Conservation (phyloP, 2,888 invertebrate genomes). For the Lithophane leautieri region DNA sequence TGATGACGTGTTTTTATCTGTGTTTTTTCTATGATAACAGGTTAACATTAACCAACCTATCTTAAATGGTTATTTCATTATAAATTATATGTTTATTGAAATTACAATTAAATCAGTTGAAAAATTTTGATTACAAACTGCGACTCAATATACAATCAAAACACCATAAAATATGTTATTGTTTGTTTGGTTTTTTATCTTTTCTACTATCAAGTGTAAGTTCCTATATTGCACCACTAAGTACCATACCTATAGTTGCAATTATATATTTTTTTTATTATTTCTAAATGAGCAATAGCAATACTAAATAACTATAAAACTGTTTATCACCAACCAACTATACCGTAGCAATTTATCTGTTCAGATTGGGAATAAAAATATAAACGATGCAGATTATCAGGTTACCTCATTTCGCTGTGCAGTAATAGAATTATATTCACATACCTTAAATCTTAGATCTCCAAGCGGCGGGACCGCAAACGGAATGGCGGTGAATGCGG, state of each 20-base stretch:
- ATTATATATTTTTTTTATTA: not conserved
- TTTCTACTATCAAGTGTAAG: not conserved
- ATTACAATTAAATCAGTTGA: not conserved
- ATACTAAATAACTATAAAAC: not conserved
- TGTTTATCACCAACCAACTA: not conserved
- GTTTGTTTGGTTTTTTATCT: too few relatives aligned
- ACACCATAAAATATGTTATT: not conserved
- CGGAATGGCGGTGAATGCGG: constrained; percentile 92
- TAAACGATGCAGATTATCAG: constrained; percentile 8
- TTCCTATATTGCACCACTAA: not conserved
- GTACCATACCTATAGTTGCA: not conserved
- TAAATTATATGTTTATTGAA: not conserved
- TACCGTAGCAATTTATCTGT: not conserved
- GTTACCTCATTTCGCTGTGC: constrained; percentile 14
- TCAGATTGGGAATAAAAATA: constrained; percentile 1
- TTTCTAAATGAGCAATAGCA: not conserved
- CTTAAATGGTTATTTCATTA: not conserved
- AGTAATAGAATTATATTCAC: constrained; percentile 38
- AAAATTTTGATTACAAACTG: not conserved
- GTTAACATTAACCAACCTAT: not conserved
- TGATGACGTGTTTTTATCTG: constrained; percentile 2
- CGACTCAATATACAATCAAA: not conserved
- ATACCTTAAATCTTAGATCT: constrained; percentile 91
- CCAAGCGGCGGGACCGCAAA: constrained; percentile 92
- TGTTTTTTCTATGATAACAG: constrained; percentile 2